phyloP scores from a whole-genome alignment of 2,797 vertebrate genomes.

The Chiroxiphia lanceolata region DNA sequence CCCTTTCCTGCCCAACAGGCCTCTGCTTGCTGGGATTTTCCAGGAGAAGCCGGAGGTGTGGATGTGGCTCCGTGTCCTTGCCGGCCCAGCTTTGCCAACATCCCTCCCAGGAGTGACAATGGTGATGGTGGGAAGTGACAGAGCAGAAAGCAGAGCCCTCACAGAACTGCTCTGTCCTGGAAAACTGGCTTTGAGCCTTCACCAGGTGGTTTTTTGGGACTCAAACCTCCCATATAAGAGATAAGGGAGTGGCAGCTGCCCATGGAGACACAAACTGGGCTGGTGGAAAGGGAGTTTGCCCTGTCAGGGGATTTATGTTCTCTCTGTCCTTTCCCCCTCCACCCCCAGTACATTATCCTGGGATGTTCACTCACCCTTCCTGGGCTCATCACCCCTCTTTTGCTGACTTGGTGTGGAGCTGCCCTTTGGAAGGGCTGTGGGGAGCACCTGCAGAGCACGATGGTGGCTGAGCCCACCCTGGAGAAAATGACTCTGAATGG shows the following conservation, averaged over 20 bases:
- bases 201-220: fast-evolving
- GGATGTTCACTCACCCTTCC: neutral
- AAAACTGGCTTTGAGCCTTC: fast-evolving
- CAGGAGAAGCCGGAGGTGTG: neutral
- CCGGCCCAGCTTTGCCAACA: fast-evolving
- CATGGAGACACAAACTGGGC: fast-evolving
- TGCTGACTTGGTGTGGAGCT: neutral
- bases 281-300: neutral
- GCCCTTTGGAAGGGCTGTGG: neutral
- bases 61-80: neutral
- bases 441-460: too few species aligned
- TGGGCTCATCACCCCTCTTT: neutral
- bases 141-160: neutral
- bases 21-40: neutral
- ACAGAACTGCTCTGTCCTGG: neutral
- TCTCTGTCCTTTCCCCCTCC: fast-evolving
- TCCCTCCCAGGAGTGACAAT: fast-evolving
- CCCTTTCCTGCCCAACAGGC: neutral
- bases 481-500: neutral
- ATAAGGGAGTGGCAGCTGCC: neutral
- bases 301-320: neutral
- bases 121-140: neutral
- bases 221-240: neutral
- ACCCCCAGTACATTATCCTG: neutral
- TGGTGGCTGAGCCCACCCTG: neutral